A percentile compares a stretch with the other conserved stretches of the same genome.
These are phyloP conservation scores for Pseudoatta argentina DNA, from an alignment of 1,140 invertebrate species.

Conservation along the genomic window DNA sequence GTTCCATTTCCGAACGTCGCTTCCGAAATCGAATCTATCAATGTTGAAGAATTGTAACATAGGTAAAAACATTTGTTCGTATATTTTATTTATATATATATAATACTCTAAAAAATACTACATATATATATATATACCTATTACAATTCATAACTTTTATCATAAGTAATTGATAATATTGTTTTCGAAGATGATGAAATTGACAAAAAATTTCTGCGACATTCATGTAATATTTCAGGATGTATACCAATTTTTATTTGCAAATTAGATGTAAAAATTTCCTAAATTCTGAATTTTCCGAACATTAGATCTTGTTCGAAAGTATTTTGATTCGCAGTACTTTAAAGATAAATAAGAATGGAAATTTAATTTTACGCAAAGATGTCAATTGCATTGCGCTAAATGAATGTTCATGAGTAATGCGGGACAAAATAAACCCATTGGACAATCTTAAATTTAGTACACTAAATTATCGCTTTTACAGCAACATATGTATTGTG, in stretches of 20 bases:
- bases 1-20: constrained; percentile 23
- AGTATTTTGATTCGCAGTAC: neutral
- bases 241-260: neutral
- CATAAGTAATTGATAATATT: neutral
- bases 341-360: neutral
- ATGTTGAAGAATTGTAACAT: constrained; percentile 59
- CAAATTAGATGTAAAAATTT: constrained; percentile 1
- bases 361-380: neutral
- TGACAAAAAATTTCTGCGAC: neutral
- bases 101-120: no score
- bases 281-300: neutral
- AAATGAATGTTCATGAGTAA: neutral
- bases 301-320: neutral
- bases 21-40: constrained; percentile 47
- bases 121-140: constrained; percentile 27
- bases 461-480: neutral
- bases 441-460: neutral
- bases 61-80: constrained; percentile 26
- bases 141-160: constrained; percentile 27
- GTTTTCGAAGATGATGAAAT: constrained; percentile 19
- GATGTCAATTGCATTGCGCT: constrained; percentile 8
- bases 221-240: neutral
- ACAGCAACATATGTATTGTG: constrained; percentile 10
- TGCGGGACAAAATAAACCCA: neutral
- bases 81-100: constrained; percentile 59